These are phyloP conservation scores for Meleagris gallopavo DNA, from an alignment of 2,113 vertebrate species.

Conservation along the genomic window DNA sequence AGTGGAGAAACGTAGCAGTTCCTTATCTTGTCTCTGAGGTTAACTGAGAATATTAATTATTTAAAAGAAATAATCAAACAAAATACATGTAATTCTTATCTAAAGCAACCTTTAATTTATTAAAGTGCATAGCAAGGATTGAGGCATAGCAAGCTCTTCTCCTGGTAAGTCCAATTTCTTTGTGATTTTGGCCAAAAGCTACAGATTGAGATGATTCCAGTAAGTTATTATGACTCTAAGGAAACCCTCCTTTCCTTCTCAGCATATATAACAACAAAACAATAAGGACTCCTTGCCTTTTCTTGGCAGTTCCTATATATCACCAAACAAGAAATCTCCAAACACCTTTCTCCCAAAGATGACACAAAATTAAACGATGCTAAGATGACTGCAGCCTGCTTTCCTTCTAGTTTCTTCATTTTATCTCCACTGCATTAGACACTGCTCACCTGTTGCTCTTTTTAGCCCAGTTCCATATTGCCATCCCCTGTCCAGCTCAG, in stretches of 20 bases:
- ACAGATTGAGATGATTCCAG: not conserved
- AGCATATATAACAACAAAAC: rapidly evolving
- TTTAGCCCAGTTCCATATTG: rapidly evolving
- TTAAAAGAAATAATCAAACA: not conserved
- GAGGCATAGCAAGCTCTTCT: not conserved
- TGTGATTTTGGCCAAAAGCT: not conserved
- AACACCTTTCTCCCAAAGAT: not conserved
- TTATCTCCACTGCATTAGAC: not conserved
- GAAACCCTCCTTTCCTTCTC: not conserved
- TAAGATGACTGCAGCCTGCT: not conserved
- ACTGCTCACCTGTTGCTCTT: not conserved
- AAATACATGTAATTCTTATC: not conserved
- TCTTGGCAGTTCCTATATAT: not conserved
- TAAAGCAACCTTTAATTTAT: not conserved
- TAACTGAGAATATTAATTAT: constrained; percentile 8
- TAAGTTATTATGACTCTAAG: not conserved
- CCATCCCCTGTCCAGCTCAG: not conserved
- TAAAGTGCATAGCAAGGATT: not conserved
- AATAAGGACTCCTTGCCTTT: not conserved
- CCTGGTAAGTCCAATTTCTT: not conserved
- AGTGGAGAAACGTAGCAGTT: not conserved
- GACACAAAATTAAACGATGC: not conserved
- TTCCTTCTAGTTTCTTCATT: not conserved
- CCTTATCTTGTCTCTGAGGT: not conserved
- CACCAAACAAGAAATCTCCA: not conserved